Base-by-base conservation (phyloP, 2,113 vertebrate species). In the Hippocampus abdominalis region DNA sequence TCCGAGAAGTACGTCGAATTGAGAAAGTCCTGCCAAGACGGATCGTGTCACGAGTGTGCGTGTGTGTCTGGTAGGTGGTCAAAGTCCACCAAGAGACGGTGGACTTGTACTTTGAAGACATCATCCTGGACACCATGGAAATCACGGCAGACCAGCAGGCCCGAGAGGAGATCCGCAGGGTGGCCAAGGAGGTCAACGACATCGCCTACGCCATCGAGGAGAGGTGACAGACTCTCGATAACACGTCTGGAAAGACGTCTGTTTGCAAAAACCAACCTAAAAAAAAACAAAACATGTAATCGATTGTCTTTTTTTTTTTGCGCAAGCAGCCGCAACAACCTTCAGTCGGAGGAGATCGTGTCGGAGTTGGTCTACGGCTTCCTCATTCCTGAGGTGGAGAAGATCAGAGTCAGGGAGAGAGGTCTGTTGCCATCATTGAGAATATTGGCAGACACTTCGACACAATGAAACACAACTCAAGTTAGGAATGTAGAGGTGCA, bases 331-430 rank as follows among this genome's bases (percentile, higher is more conserved):
- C 91, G 77, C 73, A 93, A 84, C 71, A 74, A 6, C n/a, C 88
- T 91, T 70, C 96, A 97, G 86, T 95, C 95, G 6, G 94, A 98
- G 86, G 95, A 97, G 87, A 94, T 98, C 60, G 96, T 97, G 80
- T 94, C 95, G 2, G 95, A 98, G 85, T 78, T 98, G 88, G 93
- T 97, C 79, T 94, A 97, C 81, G 89, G 93, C 71, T 98, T 98
- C 87, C 91, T 99, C 25, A 95, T 98, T 76, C 96, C 96, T 32
- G 95, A 96, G 79, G 88, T 94, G 0, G 82, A 94, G 85, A 98
- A 94, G 89, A 91, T 78, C 6, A 86, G 59, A 11, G 51, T 92
- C 79, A 94, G 94, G 83, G 87, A 95, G 76, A 94, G 87, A 95
- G 96, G 96, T 98, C 87, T 83, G 16, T 66, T 42, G 5, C 42